Evolutionary conservation across 2,113 vertebrate species (phyloP), one percentile per base, ranked within the genome.

Genomic region (Eptesicus fuscus): DNA sequence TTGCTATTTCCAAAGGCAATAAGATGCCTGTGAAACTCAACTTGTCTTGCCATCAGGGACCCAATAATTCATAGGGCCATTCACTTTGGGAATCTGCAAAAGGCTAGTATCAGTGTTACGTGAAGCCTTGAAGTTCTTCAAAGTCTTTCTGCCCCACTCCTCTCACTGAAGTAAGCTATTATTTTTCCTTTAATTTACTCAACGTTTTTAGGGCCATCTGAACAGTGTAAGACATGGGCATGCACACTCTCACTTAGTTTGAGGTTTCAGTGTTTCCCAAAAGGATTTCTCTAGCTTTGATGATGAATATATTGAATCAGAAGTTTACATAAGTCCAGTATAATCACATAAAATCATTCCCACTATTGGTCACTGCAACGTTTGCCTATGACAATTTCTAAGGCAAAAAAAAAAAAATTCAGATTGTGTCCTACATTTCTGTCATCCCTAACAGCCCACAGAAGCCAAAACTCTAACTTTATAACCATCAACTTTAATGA

Each of bases 381-480:
- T 69, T 51, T 67, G 35, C 17, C 35, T 49, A 73, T 44, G 14
- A 79, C 5, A 91, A 86, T 35, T 35, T 32, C 59, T 84, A 65
- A 82, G 82, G 22, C 12, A 94, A 80, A 30, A 73, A 44, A 49
- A 94, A 80, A 30, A 73, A 44, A 49, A 71, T 23, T 59, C n/a
- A 76, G 49, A 76, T 9, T 82, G 17, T 76, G 22, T 44, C 82
- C 44, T 83, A 95, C 25, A 83, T 76, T 79, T 90, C 35, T 51
- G 22, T 37, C 65, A 73, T 63, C 42, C 11, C 47, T 59, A 79
- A 20, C 11, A 95, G 44, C 2, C 8, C 40, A 91, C 1, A 59
- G 35, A 42, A 95, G 47, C 9, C 5, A 51, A 65, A 93, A 83
- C 3, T 88, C 30, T 73, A 79, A 79, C 13, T 71, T 69, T 83